Conservation (phyloP, 2,888 invertebrate genomes). For the Xestoiulus laeticollis region DNA sequence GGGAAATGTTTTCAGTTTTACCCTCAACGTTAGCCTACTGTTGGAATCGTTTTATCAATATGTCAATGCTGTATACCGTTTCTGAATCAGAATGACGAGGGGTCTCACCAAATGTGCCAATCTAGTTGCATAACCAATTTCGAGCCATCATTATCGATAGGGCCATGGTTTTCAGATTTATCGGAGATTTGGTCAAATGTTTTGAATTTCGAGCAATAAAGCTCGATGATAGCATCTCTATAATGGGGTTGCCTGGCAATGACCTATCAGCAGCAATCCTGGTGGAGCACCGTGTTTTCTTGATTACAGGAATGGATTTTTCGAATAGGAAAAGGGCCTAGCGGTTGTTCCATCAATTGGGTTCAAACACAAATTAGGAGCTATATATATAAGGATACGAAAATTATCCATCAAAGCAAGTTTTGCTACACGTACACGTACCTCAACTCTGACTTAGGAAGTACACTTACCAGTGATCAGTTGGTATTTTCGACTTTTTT, state of each 20-base stretch:
- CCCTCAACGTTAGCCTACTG: not conserved
- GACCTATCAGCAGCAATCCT: not conserved
- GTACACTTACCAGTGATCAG: not conserved
- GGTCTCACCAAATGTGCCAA: too few species aligned
- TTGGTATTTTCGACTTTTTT: too few species aligned
- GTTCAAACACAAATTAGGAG: not conserved
- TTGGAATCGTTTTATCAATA: not conserved
- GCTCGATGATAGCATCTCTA: not conserved
- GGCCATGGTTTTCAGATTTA: not conserved
- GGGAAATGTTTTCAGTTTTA: conserved; percentile 8
- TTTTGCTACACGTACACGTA: too few species aligned
- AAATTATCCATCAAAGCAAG: not conserved
- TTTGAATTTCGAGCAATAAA: not conserved
- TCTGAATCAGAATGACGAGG: not conserved
- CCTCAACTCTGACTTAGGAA: too few species aligned
- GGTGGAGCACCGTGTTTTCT: not conserved
- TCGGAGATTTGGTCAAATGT: not conserved
- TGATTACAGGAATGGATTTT: not conserved
- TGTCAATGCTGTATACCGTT: not conserved
- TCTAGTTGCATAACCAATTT: conserved; percentile 2
- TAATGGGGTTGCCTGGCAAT: not conserved
- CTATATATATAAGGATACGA: not conserved
- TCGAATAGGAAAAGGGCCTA: not conserved
- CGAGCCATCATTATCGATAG: not conserved
- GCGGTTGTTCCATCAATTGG: not conserved